Evolutionary conservation across 2,797 vertebrate genomes (phyloP), one percentile per base, ranked within the genome.

Genomic region (Sebastes umbrosus): DNA sequence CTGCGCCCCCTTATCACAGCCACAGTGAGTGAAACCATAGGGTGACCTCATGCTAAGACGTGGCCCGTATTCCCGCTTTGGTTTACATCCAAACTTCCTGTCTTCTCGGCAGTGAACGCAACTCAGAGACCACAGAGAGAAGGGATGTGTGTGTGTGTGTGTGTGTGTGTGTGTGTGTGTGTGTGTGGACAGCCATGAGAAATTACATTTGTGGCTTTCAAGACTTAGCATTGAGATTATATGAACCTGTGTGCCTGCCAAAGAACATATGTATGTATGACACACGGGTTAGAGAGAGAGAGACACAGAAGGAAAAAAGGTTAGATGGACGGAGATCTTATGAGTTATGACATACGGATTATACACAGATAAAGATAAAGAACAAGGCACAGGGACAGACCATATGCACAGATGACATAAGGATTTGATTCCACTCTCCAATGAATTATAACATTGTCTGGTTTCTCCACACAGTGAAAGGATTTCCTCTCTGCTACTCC

Each of bases 21-120:
- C 72, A 75, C 32, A 39, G 32, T 25, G 57, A 82, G 54, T 81
- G 59, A 78, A 87, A 84, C 78, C 73, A 64, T 55, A 20, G 57
- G n/a, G 43, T 84, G 84, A 91, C 69, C 69, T 84, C 80, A 79
- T 64, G 34, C 79, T 75, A 84, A 80, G 69, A 84, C 59, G 69
- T 83, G 79, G 65, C 73, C 80, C 58, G 24, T 86, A 75, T 84
- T 87, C 74, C 78, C 12, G 1, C 60, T 84, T 84, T 84, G 80
- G 84, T 87, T 92, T 91, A 86, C 65, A 70, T 80, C 54, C 65
- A 88, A 66, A 80, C 83, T 82, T 90, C 84, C 73, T 87, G 75
- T 76, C 50, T 73, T 88, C 70, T 87, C 25, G 1, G 73, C 36
- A 79, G 58, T 66, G 34, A 86, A 77, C 1, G 2, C 55, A 82